phyloP scores from a whole-genome alignment of 1,140 invertebrate genomes.

The Carposina sasakii region DNA sequence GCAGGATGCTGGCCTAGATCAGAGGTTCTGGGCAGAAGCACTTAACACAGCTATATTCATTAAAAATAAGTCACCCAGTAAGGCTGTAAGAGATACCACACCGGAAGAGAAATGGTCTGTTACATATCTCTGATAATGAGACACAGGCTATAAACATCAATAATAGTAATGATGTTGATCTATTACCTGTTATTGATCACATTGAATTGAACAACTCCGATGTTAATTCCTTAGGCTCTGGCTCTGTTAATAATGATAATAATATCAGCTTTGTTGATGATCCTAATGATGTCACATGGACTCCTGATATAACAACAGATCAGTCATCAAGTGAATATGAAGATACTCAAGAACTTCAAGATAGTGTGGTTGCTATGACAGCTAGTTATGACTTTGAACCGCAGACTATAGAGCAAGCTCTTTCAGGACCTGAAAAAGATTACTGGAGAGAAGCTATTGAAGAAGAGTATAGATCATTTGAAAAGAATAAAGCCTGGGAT shows the following conservation, averaged over 20 bases:
- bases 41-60: slow-evolving; percentile 33
- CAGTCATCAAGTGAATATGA: slow-evolving; percentile 11
- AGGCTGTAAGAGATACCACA: slow-evolving; percentile 24
- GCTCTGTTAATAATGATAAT: too few relatives aligned
- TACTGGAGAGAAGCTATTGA: slow-evolving; percentile 39
- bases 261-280: background rate
- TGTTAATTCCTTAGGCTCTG: too few relatives aligned
- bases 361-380: background rate
- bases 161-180: background rate
- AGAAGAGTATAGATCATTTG: slow-evolving; percentile 36
- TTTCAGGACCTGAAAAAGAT: slow-evolving; percentile 12
- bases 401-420: slow-evolving; percentile 1
- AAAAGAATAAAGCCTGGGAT: slow-evolving; percentile 34
- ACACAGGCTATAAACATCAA: background rate
- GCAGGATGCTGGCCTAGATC: slow-evolving; percentile 1
- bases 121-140: slow-evolving; percentile 1
- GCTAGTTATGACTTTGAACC: background rate
- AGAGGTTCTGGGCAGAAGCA: slow-evolving; percentile 10
- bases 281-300: background rate
- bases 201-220: too few relatives aligned
- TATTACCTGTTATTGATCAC: background rate
- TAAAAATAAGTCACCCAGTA: slow-evolving; percentile 13
- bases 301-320: slow-evolving; percentile 4
- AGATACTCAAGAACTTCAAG: background rate
- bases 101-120: slow-evolving; percentile 53